A percentile compares a stretch with the other conserved stretches of the same genome.
Conservation (phyloP, 2,113 vertebrate genomes). For the Turdus rufiventris region DNA sequence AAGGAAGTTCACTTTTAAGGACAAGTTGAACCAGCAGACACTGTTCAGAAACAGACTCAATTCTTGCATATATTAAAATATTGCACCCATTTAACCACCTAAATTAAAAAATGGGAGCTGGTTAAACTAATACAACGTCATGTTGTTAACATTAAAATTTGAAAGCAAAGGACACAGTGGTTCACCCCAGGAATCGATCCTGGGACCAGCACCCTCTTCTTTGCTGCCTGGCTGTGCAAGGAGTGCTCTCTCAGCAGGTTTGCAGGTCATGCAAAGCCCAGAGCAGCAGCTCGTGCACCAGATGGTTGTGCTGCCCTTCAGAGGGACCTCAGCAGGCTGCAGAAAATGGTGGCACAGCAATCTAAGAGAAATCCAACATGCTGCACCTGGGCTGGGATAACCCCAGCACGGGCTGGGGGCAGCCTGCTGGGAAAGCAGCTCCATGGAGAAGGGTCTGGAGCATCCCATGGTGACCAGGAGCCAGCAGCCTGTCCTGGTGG, state of each 20-base stretch:
- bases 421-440: neutral
- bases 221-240: neutral
- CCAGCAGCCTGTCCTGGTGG: neutral
- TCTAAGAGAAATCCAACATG: neutral
- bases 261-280: neutral
- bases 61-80: neutral
- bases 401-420: neutral
- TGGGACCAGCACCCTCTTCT: neutral
- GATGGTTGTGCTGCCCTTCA: slow-evolving; percentile 1
- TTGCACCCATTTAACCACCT: neutral
- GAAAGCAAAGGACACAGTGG: neutral
- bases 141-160: neutral
- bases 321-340: neutral
- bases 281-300: neutral
- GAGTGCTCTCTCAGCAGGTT: neutral
- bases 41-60: neutral
- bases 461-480: neutral
- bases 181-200: accelerated
- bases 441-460: neutral
- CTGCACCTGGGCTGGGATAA: neutral
- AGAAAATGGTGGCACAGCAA: neutral
- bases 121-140: neutral
- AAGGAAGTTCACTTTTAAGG: neutral
- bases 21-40: neutral
- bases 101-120: neutral